Evolutionary conservation across 1,140 invertebrate genomes (phyloP).

Genomic region (Achroia grisella): DNA sequence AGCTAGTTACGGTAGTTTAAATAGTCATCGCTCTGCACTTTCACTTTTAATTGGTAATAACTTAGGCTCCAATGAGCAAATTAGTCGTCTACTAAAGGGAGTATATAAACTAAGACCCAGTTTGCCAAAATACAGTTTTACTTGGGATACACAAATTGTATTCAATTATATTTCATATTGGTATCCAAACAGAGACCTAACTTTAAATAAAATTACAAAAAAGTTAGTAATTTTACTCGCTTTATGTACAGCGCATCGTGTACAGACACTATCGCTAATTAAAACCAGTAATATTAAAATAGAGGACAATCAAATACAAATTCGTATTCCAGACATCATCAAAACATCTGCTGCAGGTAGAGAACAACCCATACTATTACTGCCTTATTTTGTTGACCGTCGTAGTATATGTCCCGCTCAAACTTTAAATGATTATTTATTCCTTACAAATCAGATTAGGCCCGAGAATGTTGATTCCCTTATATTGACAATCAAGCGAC

Average conservation of each 20-base stretch:
- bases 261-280: constrained; percentile 1
- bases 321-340: neutral
- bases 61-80: neutral
- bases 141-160: constrained; percentile 21
- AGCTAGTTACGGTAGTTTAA: neutral
- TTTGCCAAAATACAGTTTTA: constrained; percentile 20
- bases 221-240: neutral
- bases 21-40: neutral
- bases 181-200: neutral
- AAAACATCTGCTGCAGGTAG: neutral
- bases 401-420: neutral
- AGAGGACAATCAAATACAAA: neutral
- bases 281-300: neutral
- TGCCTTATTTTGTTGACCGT: neutral
- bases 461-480: neutral
- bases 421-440: neutral
- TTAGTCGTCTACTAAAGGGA: constrained; percentile 24
- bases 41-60: neutral
- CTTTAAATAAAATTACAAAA: neutral
- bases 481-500: neutral
- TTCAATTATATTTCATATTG: neutral
- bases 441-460: neutral
- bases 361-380: neutral
- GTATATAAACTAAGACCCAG: constrained; percentile 16
- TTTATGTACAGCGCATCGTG: neutral